Conservation (phyloP, 1,140 invertebrate species). For the Ruditapes philippinarum region DNA sequence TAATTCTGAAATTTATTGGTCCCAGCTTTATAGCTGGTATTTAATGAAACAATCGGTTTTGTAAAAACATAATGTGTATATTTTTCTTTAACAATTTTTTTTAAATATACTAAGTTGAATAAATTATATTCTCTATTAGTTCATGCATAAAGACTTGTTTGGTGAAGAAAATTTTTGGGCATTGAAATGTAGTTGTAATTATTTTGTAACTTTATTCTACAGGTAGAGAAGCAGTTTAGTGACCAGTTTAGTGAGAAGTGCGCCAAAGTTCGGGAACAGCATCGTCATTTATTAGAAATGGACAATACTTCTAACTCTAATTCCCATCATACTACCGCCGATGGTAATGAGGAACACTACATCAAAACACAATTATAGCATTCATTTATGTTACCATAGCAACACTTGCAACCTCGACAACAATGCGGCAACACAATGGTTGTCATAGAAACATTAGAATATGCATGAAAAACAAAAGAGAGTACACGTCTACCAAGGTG, state of each 20-base stretch:
- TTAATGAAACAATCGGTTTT: too few species aligned
- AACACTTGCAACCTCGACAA: neutral
- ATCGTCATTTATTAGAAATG: slow-evolving; percentile 25
- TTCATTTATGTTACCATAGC: neutral
- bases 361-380: slow-evolving; percentile 45
- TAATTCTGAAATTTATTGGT: too few species aligned
- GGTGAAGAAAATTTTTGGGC: too few species aligned
- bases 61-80: too few species aligned
- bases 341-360: slow-evolving; percentile 35
- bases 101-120: too few species aligned
- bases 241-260: slow-evolving; percentile 41
- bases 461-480: neutral
- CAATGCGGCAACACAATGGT: neutral
- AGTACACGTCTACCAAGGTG: too few species aligned
- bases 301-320: slow-evolving; percentile 53
- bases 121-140: too few species aligned
- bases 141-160: too few species aligned
- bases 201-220: too few species aligned
- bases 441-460: slow-evolving; percentile 6
- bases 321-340: slow-evolving; percentile 23
- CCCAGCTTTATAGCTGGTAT: too few species aligned
- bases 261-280: slow-evolving; percentile 13
- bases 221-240: slow-evolving; percentile 28
- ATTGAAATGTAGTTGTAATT: too few species aligned
- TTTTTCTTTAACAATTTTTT: too few species aligned